Base-by-base conservation (phyloP, 2,113 vertebrate genomes). In the Catharus minimus region DNA sequence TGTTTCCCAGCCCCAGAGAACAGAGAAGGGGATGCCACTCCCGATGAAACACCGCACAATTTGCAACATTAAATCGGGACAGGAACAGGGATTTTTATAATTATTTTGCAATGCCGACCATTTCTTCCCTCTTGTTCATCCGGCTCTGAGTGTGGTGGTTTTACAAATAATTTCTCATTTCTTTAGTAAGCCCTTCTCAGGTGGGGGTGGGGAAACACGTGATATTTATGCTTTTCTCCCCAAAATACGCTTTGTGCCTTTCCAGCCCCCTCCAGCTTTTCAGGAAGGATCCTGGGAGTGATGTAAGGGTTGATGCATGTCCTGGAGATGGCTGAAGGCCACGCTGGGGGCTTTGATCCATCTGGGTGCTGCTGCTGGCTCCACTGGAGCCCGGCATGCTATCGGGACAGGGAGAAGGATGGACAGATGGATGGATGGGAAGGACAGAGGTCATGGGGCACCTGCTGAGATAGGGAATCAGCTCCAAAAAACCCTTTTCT, bases 361-460 rank as follows among this genome's bases (percentile, higher is more conserved):
- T 75, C 32, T 32, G 39, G 30, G 68, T 73, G 80, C 44, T 55
- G 24, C 76, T 2, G 11, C 7, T 3, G 80, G 87, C 89, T 88
- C 85, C 0, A 0, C 28, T 1, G 6, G 76, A 90, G 76, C 72
- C 84, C 0, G 0, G 79, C 24, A 0, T 0, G 4, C 61, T 26
- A 2, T 46, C 0, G 10, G 58, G 73, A 50, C 12, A 32, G 67
- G 77, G 36, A 55, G 46, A 36, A 20, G 78, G 61, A n/a, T 4
- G 16, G 72, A 52, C 23, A 46, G 90, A 85, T 41, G 66, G 80
- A 75, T 3, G 30, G 89, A 85, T 18, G 10, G 86, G 75, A 68
- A 80, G 60, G 86, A 66, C n/a, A 8, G 82, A 79, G 95, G 80
- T 82, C 24, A 6, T 2, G 1, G 69, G 86, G 57, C 89, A 90